A percentile compares a stretch with the other conserved stretches of the same genome.
Evolutionary conservation across 2,888 invertebrate species (phyloP).

Genomic region (Platycnemis pennipes): DNA sequence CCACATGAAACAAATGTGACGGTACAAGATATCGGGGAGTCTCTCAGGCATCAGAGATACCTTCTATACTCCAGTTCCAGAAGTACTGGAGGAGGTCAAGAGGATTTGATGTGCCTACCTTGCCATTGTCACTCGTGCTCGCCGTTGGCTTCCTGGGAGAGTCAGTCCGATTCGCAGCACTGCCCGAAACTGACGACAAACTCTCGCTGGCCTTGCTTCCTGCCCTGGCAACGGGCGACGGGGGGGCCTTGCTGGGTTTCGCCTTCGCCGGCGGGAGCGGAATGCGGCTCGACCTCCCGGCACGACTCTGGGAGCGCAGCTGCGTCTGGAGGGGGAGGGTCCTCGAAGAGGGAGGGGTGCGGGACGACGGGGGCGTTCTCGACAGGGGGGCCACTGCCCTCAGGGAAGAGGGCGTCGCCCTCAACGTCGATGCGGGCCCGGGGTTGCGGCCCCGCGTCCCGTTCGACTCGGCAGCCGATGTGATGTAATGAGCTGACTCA

Average conservation of each 20-base stretch:
- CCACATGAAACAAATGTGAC: not conserved
- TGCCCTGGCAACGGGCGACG: slow-evolving; percentile 26
- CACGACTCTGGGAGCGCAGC: slow-evolving; percentile 32
- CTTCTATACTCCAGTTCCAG: slow-evolving; percentile 11
- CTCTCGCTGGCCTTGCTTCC: slow-evolving; percentile 37
- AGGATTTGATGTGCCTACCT: slow-evolving; percentile 38
- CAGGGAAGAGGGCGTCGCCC: not conserved
- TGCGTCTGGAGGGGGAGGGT: slow-evolving; percentile 28
- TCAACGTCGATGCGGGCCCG: not conserved
- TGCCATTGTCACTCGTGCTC: slow-evolving; percentile 35
- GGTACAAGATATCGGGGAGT: not conserved
- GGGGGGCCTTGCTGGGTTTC: not conserved
- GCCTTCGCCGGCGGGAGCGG: slow-evolving; percentile 64
- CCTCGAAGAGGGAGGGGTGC: slow-evolving; percentile 22
- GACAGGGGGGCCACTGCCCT: not conserved
- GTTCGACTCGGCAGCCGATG: slow-evolving; percentile 72
- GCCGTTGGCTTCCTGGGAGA: slow-evolving; percentile 36
- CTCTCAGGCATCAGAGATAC: not conserved
- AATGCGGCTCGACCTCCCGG: slow-evolving; percentile 61
- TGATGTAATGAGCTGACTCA: slow-evolving; percentile 84
- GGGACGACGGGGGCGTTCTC: not conserved
- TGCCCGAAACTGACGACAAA: slow-evolving; percentile 37
- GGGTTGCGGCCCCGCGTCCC: slow-evolving; percentile 25
- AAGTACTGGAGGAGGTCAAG: not conserved
- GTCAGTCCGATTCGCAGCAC: slow-evolving; percentile 18